Conservation (phyloP, 2,888 invertebrate genomes). For the Bombylius discolor region DNA sequence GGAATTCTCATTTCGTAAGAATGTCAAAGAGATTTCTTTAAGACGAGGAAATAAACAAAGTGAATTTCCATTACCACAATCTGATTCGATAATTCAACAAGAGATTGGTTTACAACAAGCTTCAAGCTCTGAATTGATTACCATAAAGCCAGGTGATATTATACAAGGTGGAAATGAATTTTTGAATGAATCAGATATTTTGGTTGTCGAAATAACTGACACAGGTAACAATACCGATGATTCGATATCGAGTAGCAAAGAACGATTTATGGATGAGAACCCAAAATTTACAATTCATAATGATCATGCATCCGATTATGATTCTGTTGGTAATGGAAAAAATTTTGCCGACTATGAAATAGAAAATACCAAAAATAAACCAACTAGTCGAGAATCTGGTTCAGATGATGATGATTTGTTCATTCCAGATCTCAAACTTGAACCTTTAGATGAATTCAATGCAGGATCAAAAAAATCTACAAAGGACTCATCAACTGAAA, state of each 20-base stretch:
- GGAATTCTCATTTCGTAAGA: conserved; percentile 28
- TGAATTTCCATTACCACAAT: background rate
- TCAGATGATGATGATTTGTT: conserved; percentile 27
- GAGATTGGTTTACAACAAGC: background rate
- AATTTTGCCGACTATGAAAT: conserved; percentile 6
- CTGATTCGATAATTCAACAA: background rate
- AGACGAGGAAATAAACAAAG: background rate
- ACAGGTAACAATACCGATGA: conserved; percentile 25
- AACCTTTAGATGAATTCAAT: conserved; percentile 9
- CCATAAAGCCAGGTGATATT: background rate
- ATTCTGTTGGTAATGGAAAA: conserved; percentile 1
- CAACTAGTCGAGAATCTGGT: background rate
- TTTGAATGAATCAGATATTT: conserved; percentile 25
- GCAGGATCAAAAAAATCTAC: background rate
- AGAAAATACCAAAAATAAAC: background rate
- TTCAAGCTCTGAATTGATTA: background rate
- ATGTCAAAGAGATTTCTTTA: background rate
- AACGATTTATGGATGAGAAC: conserved; percentile 13
- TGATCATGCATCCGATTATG: conserved; percentile 8
- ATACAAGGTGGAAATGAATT: background rate
- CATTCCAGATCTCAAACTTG: conserved; percentile 21
- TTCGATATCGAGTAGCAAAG: conserved; percentile 17
- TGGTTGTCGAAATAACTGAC: conserved; percentile 32
- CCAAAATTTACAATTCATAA: conserved; percentile 13
- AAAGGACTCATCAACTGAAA: conserved; percentile 19